Conservation (phyloP, 2,113 vertebrate species). For the Bos indicus region DNA sequence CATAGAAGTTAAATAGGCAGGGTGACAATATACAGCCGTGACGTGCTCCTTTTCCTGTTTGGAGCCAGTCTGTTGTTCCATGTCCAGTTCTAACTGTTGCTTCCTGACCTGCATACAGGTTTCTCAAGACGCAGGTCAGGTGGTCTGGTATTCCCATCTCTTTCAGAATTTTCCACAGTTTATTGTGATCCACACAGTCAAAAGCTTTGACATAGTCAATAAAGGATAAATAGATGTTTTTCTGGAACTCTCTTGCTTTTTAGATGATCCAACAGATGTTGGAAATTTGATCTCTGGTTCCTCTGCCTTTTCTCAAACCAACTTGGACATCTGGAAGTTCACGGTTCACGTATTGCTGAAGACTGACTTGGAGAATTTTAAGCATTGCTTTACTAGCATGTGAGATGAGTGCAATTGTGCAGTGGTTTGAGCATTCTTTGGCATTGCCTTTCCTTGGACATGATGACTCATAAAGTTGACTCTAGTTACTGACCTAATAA, state of each 20-base stretch:
- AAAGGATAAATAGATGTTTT: not conserved
- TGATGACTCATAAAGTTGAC: not conserved
- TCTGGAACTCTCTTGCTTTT: not conserved
- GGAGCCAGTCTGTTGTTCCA: not conserved
- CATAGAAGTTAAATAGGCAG: not conserved
- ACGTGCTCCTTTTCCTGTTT: not conserved
- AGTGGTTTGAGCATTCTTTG: not conserved
- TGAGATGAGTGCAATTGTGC: not conserved
- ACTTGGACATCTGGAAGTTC: not conserved
- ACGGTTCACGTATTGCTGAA: not conserved
- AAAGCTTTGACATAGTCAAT: not conserved
- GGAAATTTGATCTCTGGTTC: not conserved
- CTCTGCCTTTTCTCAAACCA: not conserved
- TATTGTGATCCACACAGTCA: not conserved
- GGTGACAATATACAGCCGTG: not conserved
- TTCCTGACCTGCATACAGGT: not conserved
- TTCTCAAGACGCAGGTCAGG: not conserved
- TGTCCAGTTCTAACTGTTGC: not conserved
- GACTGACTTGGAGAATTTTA: not conserved
- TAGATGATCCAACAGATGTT: rapidly evolving
- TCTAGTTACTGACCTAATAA: not conserved
- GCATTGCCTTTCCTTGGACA: not conserved
- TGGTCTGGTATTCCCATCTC: not conserved
- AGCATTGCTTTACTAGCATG: not conserved
- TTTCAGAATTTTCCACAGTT: not conserved